Conservation (phyloP, 2,113 vertebrate genomes). For the Gymnobelideus leadbeateri region DNA sequence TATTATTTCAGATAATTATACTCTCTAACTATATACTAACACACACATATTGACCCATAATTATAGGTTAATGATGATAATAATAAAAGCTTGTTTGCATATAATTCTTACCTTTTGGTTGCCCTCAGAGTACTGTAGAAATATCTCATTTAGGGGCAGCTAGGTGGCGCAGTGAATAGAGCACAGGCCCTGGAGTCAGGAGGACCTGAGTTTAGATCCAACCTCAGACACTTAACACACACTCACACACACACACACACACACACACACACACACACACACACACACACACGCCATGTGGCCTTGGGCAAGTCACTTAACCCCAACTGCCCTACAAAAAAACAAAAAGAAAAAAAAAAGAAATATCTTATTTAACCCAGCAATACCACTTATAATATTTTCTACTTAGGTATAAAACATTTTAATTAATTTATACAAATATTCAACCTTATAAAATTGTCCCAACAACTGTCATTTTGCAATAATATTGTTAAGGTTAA, state of each 20-base stretch:
- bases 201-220: no score
- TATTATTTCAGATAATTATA: not conserved
- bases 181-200: no score
- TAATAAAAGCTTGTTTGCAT: constrained; percentile 34
- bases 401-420: not conserved
- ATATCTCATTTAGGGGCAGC: constrained; percentile 28
- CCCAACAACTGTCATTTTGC: not conserved
- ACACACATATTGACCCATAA: not conserved
- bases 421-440: not conserved
- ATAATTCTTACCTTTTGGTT: constrained; percentile 14
- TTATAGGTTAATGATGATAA: constrained; percentile 2
- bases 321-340: no score
- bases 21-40: not conserved
- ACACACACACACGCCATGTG: no score
- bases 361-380: constrained; percentile 1
- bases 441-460: not conserved
- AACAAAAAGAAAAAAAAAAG: no score
- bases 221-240: no score
- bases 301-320: no score
- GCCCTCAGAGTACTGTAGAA: constrained; percentile 11
- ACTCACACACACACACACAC: no score
- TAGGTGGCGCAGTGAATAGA: no score
- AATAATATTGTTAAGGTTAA: not conserved
- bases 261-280: no score
- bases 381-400: not conserved